A percentile compares a stretch with the other conserved stretches of the same genome.
Conservation (phyloP, 1,140 invertebrate genomes). For the Branchinecta lindahli region DNA sequence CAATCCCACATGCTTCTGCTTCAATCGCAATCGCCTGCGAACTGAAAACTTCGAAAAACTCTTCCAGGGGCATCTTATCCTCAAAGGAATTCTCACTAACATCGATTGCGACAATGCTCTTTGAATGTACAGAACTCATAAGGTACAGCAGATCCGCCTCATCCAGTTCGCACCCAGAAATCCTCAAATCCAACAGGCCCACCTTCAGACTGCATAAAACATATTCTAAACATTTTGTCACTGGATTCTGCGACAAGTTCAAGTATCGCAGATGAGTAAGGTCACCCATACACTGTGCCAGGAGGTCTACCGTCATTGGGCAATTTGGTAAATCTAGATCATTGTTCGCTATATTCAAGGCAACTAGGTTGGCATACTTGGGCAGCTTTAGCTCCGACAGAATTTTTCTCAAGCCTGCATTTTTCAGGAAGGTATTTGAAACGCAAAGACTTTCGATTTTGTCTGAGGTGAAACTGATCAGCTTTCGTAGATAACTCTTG, state of each 20-base stretch:
- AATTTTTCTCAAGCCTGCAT: background rate
- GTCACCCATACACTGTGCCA: conserved; percentile 1
- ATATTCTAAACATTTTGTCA: background rate
- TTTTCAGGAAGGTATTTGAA: conserved; percentile 4
- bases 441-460: background rate
- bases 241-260: background rate
- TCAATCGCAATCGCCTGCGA: background rate
- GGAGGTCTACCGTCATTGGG: background rate
- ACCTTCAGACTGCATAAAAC: background rate
- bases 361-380: background rate
- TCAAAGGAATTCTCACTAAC: conserved; percentile 1
- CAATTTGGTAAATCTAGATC: conserved; percentile 3
- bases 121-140: background rate
- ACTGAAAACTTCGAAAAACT: background rate
- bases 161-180: background rate
- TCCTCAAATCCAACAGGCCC: background rate
- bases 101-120: background rate
- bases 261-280: background rate
- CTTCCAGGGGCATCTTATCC: background rate
- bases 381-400: background rate
- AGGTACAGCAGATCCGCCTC: background rate
- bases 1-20: background rate
- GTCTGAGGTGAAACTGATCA: background rate
- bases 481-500: background rate
- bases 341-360: background rate